phyloP scores from a whole-genome alignment of 2,888 invertebrate species.

The Hartigia nigra region DNA sequence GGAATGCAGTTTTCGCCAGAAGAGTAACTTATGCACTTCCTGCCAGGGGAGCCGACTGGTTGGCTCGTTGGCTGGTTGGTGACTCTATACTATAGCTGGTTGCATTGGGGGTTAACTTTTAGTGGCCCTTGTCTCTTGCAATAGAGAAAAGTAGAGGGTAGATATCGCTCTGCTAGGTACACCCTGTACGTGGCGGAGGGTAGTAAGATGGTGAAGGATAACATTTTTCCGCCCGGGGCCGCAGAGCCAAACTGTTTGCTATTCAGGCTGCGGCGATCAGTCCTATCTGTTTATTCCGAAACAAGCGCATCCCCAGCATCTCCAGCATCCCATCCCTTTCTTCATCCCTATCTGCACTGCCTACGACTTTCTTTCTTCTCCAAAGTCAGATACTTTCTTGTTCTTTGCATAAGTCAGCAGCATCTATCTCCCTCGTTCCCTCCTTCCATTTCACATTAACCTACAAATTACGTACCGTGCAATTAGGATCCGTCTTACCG shows the following conservation, averaged over 20 bases:
- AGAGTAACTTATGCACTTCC: slow-evolving; percentile 14
- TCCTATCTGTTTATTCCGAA: slow-evolving; percentile 63
- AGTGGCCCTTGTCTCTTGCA: slow-evolving; percentile 40
- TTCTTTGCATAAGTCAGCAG: not conserved
- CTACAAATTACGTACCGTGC: not conserved
- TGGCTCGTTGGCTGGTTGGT: not conserved
- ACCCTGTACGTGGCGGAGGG: not conserved
- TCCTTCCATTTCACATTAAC: not conserved
- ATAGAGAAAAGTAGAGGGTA: slow-evolving; percentile 45
- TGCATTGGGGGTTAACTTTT: slow-evolving; percentile 17
- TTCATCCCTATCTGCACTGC: slow-evolving; percentile 14
- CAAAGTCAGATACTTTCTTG: not conserved
- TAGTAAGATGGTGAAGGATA: slow-evolving; percentile 31
- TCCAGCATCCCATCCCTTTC: slow-evolving; percentile 21
- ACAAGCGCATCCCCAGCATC: slow-evolving; percentile 54
- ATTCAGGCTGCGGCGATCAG: slow-evolving; percentile 59
- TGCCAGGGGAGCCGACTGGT: not conserved
- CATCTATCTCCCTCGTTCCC: not conserved
- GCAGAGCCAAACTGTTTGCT: slow-evolving; percentile 45
- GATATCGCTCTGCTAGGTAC: slow-evolving; percentile 12
- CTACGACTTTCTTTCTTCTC: slow-evolving; percentile 42
- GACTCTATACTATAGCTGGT: not conserved
- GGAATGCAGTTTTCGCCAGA: slow-evolving; percentile 44
- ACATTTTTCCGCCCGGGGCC: slow-evolving; percentile 44
- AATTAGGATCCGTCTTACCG: not conserved